Conservation (phyloP, 2,797 vertebrate species). For the Microhierax caerulescens region DNA sequence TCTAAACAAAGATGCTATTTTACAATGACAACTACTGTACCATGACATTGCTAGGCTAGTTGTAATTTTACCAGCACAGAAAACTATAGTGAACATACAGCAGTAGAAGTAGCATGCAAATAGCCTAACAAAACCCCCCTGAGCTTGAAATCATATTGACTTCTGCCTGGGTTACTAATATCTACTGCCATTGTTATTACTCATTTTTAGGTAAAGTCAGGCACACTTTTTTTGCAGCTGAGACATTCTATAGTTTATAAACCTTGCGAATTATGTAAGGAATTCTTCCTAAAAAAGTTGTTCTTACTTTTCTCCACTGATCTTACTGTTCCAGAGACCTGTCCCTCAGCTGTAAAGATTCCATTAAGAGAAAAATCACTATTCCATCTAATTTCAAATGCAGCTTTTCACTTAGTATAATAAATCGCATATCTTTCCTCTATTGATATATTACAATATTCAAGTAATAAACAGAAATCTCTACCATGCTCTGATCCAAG, state of each 20-base stretch:
- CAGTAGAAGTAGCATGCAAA: not conserved
- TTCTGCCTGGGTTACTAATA: not conserved
- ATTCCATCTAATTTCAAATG: not conserved
- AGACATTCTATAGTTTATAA: not conserved
- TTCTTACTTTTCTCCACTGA: not conserved
- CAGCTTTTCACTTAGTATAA: not conserved
- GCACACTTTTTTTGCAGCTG: not conserved
- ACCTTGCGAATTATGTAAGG: not conserved
- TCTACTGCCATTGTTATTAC: not conserved
- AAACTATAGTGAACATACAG: not conserved
- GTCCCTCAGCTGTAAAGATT: not conserved
- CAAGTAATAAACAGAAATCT: not conserved
- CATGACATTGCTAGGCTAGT: not conserved
- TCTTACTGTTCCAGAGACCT: not conserved
- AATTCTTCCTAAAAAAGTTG: not conserved
- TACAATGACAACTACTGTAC: not conserved
- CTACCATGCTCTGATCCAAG: not conserved
- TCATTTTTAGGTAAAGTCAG: not conserved
- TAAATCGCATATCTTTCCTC: not conserved
- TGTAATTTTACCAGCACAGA: not conserved
- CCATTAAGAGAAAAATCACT: not conserved
- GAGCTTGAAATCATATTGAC: not conserved
- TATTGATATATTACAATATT: not conserved
- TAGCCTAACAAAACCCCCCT: not conserved
- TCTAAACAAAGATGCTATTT: conserved; percentile 21